Evolutionary conservation across 2,888 invertebrate genomes (phyloP), one percentile per base, ranked within the genome.

Genomic region (Chloroclysta siterata): DNA sequence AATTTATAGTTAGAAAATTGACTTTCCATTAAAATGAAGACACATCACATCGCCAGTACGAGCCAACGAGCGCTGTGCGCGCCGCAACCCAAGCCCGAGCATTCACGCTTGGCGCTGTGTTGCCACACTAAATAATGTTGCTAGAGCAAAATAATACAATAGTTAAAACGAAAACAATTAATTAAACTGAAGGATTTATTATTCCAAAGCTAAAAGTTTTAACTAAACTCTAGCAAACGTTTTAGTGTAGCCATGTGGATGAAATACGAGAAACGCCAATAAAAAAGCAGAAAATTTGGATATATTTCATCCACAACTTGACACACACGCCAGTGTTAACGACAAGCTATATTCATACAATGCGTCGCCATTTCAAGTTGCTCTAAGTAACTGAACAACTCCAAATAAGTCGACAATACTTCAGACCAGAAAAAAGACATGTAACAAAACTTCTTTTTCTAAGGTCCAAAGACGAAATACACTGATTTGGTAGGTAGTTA

Each of bases 1-100:
- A 42, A 42, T n/a, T 14, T 42, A 8, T 39, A 11, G 11, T 39
- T 42, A 5, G 7, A 42, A n/a, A 14, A 14, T 2, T 42, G 0
- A 14, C n/a, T 42, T 14, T 28, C 22, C 53, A n/a, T 41, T 50
- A 51, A 44, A 59, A 58, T 53, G 22, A 50, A 22, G 17, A 36
- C 41, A 60, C 55, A 57, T 55, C 61, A 64, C 69, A 59, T 63
- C 39, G 58, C 52, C 65, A 60, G 58, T 46, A 17, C 47, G 44
- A 58, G 57, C 28, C 56, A 60, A 53, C 53, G 75, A 73, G 74
- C 78, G 61, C 58, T 58, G 55, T 57, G 75, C 75, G 78, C 79
- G 81, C 90, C 91, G 74, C 85, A 89, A 90, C 92, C 92, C 90
- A 92, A 92, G 91, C 92, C 91, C 91, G 90, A 90, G 87, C 91